Conservation (phyloP, 64 coral and sea anemone species). For the Montipora foliosa region DNA sequence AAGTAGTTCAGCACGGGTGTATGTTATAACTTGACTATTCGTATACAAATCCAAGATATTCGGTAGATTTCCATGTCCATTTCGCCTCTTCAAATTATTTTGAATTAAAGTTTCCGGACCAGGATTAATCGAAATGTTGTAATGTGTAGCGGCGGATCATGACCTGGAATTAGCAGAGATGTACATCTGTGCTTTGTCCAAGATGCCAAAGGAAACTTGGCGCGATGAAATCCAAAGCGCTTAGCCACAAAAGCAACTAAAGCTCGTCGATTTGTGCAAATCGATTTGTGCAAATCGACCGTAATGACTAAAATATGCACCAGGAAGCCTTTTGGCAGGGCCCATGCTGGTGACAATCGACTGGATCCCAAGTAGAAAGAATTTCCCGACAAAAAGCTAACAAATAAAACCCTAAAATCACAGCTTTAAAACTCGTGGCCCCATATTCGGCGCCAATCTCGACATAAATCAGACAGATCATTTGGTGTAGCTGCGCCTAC, state of each 20-base stretch:
- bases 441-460: not conserved
- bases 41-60: conserved; percentile 9
- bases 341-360: conserved; percentile 20
- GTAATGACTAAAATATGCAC: conserved; percentile 29
- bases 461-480: too few species aligned
- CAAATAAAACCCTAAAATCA: not conserved
- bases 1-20: conserved; percentile 18
- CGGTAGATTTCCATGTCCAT: not conserved
- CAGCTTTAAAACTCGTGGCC: not conserved
- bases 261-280: not conserved
- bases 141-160: too few species aligned
- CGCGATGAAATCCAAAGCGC: not conserved
- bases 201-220: conserved; percentile 1
- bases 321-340: conserved; percentile 24
- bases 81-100: conserved; percentile 19
- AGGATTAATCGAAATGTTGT: not conserved
- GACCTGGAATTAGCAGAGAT: too few species aligned
- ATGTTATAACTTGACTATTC: conserved; percentile 10
- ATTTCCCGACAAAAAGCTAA: not conserved
- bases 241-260: not conserved
- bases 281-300: not conserved
- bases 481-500: too few species aligned
- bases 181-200: not conserved
- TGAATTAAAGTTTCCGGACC: not conserved
- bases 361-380: conserved; percentile 21